These are phyloP conservation scores for Drosophila eugracilis DNA, from an alignment of 1,140 invertebrate genomes.

Conservation along the genomic window DNA sequence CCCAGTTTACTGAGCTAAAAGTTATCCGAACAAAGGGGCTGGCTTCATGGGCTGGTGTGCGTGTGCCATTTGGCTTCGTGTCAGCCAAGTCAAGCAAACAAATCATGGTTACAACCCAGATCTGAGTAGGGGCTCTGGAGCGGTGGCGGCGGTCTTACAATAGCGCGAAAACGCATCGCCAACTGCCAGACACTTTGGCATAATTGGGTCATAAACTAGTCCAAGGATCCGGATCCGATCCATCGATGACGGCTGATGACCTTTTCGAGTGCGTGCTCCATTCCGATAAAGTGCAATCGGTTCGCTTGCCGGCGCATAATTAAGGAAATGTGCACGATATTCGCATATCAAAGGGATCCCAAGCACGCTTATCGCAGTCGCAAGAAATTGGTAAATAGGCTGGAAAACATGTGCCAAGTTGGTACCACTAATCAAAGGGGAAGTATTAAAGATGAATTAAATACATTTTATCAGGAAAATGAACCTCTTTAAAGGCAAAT, in stretches of 20 bases:
- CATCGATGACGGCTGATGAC: slow-evolving; percentile 59
- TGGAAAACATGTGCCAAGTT: background rate
- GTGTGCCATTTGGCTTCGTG: slow-evolving; percentile 44
- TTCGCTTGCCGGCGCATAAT: slow-evolving; percentile 37
- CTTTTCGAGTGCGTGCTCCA: slow-evolving; percentile 44
- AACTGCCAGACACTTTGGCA: slow-evolving; percentile 81
- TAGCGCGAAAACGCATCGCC: slow-evolving; percentile 67
- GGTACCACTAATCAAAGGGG: background rate
- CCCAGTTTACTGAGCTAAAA: slow-evolving; percentile 6
- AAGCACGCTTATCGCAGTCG: slow-evolving; percentile 1
- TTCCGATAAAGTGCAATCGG: slow-evolving; percentile 38
- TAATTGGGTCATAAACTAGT: slow-evolving; percentile 81
- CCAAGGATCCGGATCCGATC: slow-evolving; percentile 58
- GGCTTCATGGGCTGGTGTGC: background rate
- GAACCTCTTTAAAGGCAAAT: too few relatives aligned
- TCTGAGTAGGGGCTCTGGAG: slow-evolving; percentile 4
- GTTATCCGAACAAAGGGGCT: slow-evolving; percentile 19
- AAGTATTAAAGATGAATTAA: background rate
- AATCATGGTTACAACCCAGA: slow-evolving; percentile 33
- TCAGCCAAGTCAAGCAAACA: slow-evolving; percentile 51
- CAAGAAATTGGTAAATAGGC: slow-evolving; percentile 9
- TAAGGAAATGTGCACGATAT: slow-evolving; percentile 21
- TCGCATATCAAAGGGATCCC: slow-evolving; percentile 28
- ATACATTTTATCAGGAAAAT: too few relatives aligned
- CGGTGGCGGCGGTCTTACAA: slow-evolving; percentile 34